Conservation (phyloP, 2,888 invertebrate species). For the Conomelus anceps region DNA sequence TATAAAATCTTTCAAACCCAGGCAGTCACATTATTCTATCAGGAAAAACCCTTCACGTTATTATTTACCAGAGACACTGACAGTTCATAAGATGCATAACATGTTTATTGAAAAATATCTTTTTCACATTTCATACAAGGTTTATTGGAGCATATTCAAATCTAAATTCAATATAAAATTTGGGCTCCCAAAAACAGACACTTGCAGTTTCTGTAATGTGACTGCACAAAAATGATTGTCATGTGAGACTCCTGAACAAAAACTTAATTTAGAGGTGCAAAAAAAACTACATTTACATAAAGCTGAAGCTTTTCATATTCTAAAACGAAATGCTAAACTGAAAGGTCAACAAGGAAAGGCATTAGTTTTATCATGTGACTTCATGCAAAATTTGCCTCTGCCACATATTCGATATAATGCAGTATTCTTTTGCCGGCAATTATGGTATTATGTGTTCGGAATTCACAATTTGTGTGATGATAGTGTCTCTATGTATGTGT, state of each 20-base stretch:
- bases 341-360: conserved; percentile 8
- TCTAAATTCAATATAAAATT: conserved; percentile 9
- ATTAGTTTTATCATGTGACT: neutral
- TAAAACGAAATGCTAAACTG: conserved; percentile 8
- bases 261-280: conserved; percentile 4
- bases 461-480: conserved; percentile 11
- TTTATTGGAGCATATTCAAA: conserved; percentile 8
- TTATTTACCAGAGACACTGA: conserved; percentile 6
- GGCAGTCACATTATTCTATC: conserved; percentile 4
- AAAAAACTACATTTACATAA: neutral
- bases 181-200: conserved; percentile 6
- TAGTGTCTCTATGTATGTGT: conserved; percentile 8
- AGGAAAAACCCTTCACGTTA: conserved; percentile 4
- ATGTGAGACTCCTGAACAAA: conserved; percentile 1
- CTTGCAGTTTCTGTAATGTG: conserved; percentile 4
- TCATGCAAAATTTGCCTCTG: conserved; percentile 10
- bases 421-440: conserved; percentile 8
- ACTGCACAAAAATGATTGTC: conserved; percentile 4
- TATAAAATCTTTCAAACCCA: conserved; percentile 8
- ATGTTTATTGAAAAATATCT: conserved; percentile 5
- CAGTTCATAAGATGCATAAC: conserved; percentile 11
- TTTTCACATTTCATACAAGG: conserved; percentile 1
- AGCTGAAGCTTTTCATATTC: conserved; percentile 3
- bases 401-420: conserved; percentile 6
- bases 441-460: conserved; percentile 2